Evolutionary conservation across 35 echinoderm and acorn worm species (phyloP).

Genomic region (Apostichopus parvimensis): DNA sequence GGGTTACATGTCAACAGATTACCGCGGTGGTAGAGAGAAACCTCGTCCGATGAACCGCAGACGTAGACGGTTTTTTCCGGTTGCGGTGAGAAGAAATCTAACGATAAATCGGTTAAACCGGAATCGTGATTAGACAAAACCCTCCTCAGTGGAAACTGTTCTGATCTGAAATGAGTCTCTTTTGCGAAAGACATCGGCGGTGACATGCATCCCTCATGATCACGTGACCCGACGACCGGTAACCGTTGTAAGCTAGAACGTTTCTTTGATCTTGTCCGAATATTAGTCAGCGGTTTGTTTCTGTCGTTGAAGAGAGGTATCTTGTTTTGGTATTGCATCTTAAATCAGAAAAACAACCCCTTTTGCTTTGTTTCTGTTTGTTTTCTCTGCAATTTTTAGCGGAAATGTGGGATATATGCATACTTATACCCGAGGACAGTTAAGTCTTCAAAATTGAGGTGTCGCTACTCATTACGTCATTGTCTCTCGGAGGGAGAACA

Average conservation of each 20-base stretch:
- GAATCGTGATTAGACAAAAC: constrained; percentile 46
- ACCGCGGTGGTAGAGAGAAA: background rate
- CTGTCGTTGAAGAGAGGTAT: background rate
- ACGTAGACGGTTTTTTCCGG: constrained; percentile 46
- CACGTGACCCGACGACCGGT: constrained; percentile 34
- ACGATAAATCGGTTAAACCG: constrained; percentile 43
- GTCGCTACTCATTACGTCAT: too few species aligned
- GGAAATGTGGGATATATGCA: too few species aligned
- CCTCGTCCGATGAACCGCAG: constrained; percentile 32
- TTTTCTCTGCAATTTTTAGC: background rate
- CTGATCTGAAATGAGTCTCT: constrained; percentile 7
- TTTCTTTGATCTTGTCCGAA: background rate
- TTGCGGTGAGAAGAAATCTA: constrained; percentile 23
- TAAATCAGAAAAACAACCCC: background rate
- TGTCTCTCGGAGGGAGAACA: too few species aligned
- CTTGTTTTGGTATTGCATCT: constrained; percentile 19
- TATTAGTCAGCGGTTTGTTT: background rate
- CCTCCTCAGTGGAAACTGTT: background rate
- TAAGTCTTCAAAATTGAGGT: too few species aligned
- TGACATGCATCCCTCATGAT: constrained; percentile 42
- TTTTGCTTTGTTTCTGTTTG: background rate
- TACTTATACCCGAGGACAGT: too few species aligned
- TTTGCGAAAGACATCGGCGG: constrained; percentile 32
- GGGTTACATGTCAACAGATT: constrained; percentile 23
- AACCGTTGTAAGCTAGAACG: constrained; percentile 10